These are phyloP conservation scores for Festucalex cinctus DNA, from an alignment of 2,113 vertebrate genomes.

Conservation along the genomic window DNA sequence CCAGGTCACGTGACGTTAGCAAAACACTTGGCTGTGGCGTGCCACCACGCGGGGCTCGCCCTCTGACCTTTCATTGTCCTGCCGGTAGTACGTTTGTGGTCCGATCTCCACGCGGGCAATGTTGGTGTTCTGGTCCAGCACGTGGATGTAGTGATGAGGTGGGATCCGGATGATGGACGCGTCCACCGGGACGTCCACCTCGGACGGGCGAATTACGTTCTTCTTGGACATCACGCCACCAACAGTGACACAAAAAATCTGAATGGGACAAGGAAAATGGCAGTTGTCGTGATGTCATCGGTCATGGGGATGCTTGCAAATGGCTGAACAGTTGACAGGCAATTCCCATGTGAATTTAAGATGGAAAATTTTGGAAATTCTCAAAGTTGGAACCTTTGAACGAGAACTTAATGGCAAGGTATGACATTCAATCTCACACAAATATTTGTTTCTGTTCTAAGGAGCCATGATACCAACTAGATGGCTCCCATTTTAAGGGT, in stretches of 20 bases:
- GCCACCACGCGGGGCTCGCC: no score
- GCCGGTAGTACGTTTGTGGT: conserved; percentile 86
- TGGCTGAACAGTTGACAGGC: neutral
- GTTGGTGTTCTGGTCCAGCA: conserved; percentile 89
- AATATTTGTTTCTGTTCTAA: no score
- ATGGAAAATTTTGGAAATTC: no score
- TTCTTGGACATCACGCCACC: conserved; percentile 36
- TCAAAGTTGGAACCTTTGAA: no score
- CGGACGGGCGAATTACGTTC: neutral
- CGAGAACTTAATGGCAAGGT: no score
- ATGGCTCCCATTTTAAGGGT: no score
- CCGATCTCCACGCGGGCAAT: conserved; percentile 83
- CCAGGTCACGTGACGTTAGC: neutral
- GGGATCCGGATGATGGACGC: conserved; percentile 88
- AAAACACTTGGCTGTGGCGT: neutral
- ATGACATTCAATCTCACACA: no score
- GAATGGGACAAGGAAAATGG: neutral
- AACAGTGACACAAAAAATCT: neutral
- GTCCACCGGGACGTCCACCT: conserved; percentile 37
- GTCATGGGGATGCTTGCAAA: neutral
- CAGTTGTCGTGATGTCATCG: neutral
- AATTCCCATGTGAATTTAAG: neutral
- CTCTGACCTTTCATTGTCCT: conserved; percentile 85
- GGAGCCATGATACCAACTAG: no score
- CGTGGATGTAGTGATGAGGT: conserved; percentile 86